Evolutionary conservation across 2,888 invertebrate species (phyloP).

Genomic region (Zhuqinia jingwanae): DNA sequence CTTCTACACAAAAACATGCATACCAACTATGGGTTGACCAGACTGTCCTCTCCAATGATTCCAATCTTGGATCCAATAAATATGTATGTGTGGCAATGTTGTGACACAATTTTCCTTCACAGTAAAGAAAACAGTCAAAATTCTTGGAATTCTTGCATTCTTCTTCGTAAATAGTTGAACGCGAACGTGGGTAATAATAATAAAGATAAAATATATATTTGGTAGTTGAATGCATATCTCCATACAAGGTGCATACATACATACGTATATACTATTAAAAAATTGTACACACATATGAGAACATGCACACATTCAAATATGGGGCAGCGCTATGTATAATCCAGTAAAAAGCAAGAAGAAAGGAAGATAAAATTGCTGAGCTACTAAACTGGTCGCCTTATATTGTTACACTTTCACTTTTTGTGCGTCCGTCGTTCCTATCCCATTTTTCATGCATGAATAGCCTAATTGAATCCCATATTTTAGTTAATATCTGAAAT

Average conservation of each 20-base stretch:
- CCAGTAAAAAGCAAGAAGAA: background rate
- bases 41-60: too few relatives aligned
- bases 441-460: constrained; percentile 12
- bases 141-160: constrained; percentile 11
- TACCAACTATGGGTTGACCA: too few relatives aligned
- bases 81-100: too few relatives aligned
- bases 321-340: background rate
- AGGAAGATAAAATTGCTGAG: constrained; percentile 14
- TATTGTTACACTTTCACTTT: constrained; percentile 28
- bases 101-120: too few relatives aligned
- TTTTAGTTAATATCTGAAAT: constrained; percentile 38
- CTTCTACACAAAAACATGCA: too few relatives aligned
- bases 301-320: too few relatives aligned
- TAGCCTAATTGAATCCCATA: constrained; percentile 36
- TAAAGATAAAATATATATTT: background rate
- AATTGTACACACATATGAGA: too few relatives aligned
- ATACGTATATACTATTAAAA: background rate
- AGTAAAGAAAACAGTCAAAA: constrained; percentile 9
- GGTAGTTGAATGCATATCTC: background rate
- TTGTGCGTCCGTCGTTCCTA: background rate
- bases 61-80: too few relatives aligned
- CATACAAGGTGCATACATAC: too few relatives aligned
- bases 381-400: background rate
- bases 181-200: background rate
- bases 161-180: constrained; percentile 15